Conservation (phyloP, 2,113 vertebrate genomes). For the Miniopterus natalensis region DNA sequence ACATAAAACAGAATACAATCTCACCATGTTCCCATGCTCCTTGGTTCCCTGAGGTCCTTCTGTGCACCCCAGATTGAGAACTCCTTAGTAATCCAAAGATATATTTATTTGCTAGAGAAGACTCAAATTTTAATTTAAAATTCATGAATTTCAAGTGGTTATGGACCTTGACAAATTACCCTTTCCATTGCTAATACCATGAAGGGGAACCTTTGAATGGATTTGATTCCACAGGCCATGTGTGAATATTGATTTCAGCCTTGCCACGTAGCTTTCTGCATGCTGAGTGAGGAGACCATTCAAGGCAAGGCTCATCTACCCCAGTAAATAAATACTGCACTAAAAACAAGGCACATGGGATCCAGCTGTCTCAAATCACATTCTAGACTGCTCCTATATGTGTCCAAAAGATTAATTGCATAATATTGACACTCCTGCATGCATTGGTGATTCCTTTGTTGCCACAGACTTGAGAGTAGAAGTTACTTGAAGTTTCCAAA, state of each 20-base stretch:
- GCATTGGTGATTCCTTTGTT: neutral
- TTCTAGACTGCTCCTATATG: neutral
- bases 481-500: conserved; percentile 45
- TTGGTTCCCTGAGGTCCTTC: neutral
- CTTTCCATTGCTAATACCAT: conserved; percentile 54
- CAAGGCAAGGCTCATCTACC: neutral
- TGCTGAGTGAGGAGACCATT: conserved; percentile 40
- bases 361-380: neutral
- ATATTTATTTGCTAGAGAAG: neutral
- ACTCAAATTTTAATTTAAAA: conserved; percentile 53
- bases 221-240: conserved; percentile 63
- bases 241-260: conserved; percentile 75
- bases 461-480: neutral
- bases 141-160: conserved; percentile 23
- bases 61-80: neutral
- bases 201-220: conserved; percentile 36
- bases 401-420: conserved; percentile 48
- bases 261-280: conserved; percentile 41
- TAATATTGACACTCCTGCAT: neutral
- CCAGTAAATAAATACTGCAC: neutral
- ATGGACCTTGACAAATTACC: conserved; percentile 47
- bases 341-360: neutral
- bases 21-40: neutral
- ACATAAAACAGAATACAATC: neutral
- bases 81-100: neutral